A percentile compares a stretch with the other conserved stretches of the same genome.
phyloP scores from a whole-genome alignment of 2,113 vertebrate species.

The Callipepla californica region DNA sequence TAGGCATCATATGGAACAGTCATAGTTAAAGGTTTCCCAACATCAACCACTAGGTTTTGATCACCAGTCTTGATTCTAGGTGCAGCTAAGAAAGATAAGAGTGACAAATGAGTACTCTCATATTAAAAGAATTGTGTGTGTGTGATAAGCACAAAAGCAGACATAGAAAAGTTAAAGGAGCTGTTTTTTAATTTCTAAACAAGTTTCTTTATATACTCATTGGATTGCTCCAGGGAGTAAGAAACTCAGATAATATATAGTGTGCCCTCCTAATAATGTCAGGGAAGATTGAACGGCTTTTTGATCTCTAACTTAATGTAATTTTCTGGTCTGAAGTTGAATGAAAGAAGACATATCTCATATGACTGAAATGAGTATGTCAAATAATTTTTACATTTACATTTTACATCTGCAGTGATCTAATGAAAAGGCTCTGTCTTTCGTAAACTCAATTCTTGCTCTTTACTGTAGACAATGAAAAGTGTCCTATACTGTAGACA shows the following conservation, averaged over 20 bases:
- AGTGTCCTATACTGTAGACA: neutral
- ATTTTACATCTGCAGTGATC: neutral
- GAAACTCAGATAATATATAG: neutral
- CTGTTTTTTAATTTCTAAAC: neutral
- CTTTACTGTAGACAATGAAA: neutral
- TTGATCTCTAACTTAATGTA: neutral
- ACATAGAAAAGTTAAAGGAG: neutral
- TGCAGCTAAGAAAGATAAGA: constrained; percentile 80
- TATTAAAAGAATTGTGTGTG: neutral
- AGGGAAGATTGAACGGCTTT: neutral
- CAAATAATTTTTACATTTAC: neutral
- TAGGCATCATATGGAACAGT: constrained; percentile 93
- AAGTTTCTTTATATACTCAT: neutral
- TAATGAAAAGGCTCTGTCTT: neutral
- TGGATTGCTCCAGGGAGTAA: neutral
- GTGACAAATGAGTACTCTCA: neutral
- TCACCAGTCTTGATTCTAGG: constrained; percentile 95
- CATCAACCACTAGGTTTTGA: constrained; percentile 94
- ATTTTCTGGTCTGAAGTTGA: no score
- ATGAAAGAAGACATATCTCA: neutral
- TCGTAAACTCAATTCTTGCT: neutral
- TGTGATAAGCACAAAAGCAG: neutral
- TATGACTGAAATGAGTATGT: neutral
- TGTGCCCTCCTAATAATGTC: neutral
- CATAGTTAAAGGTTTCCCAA: constrained; percentile 93